Conservation (phyloP, 2,888 invertebrate genomes). For the Poecilobothrus nobilitatus region DNA sequence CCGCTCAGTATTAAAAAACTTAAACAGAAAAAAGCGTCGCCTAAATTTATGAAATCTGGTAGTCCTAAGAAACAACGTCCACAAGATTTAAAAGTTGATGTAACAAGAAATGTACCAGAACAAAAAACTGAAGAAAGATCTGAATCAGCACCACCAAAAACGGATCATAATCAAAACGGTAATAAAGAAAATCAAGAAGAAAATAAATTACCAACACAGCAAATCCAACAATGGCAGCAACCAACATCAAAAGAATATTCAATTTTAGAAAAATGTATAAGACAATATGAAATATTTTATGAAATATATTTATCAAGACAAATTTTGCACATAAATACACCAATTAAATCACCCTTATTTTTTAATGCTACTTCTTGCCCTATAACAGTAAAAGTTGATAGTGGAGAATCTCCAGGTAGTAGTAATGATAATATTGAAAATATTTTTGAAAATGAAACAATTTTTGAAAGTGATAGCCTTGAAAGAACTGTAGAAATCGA, state of each 20-base stretch:
- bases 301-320: slow-evolving; percentile 34
- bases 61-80: slow-evolving; percentile 35
- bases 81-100: slow-evolving; percentile 28
- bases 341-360: slow-evolving; percentile 23
- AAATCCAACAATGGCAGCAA: slow-evolving; percentile 15
- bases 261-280: slow-evolving; percentile 51
- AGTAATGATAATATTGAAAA: slow-evolving; percentile 28
- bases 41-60: slow-evolving; percentile 37
- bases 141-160: slow-evolving; percentile 31
- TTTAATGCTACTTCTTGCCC: slow-evolving; percentile 25
- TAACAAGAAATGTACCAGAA: not conserved
- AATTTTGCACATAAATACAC: slow-evolving; percentile 24
- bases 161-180: slow-evolving; percentile 9
- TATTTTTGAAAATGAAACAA: slow-evolving; percentile 41
- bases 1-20: slow-evolving; percentile 40
- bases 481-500: slow-evolving; percentile 40
- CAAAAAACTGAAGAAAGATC: slow-evolving; percentile 28
- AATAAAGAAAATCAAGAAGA: not conserved
- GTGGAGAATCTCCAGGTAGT: slow-evolving; percentile 21
- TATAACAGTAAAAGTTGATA: slow-evolving; percentile 31
- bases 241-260: slow-evolving; percentile 37
- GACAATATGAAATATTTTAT: slow-evolving; percentile 51
- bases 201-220: not conserved
- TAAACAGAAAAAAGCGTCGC: slow-evolving; percentile 38
- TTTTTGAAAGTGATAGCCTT: slow-evolving; percentile 42